Evolutionary conservation across 1,140 invertebrate genomes (phyloP), one percentile per base, ranked within the genome.

Genomic region (Bemisia tabaci): DNA sequence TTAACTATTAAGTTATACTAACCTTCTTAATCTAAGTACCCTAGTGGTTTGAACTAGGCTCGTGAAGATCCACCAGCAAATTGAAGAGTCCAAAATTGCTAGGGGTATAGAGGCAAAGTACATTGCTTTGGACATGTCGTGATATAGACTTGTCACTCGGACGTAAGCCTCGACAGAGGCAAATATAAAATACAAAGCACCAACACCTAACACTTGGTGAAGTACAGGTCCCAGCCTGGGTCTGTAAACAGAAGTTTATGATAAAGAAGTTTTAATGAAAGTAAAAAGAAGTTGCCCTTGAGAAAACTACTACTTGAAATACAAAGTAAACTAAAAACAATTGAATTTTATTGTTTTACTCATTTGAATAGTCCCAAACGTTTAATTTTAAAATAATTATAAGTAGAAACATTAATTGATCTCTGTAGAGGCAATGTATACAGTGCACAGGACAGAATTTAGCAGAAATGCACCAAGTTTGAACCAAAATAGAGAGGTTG

Each of bases 31-130:
- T 71, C 92, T 81, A 63, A 97, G 79, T 11, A 92, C 94, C 67
- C 93, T 78, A 61, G 90, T 95, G 1, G 94, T 97, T 73, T 91
- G 87, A 12, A 94, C 85, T 22, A 97, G 80, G n/a, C 88, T 89
- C 1, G 89, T 88, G 78, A 92, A 93, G 73, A 94, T 92, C 92
- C 92, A 87, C 82, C 87, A 85, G 78, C 87, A 83, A 79, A 88
- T 83, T 73, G 87, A 82, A 75, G 84, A 82, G 79, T 90, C 84
- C 66, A 91, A 75, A 26, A 89, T 77, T 9, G 87, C 86, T 22
- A 90, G 75, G 12, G 89, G 89, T 59, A 91, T 84, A 69, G 83
- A 83, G 5, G 90, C 86, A 59, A 94, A 79, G 58, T 92, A 74
- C 39, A 86, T 76, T 71, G 88, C 83, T 68, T 83, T 83, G 64